A percentile compares a stretch with the other conserved stretches of the same genome.
These are phyloP conservation scores for Phenganax marumi DNA, from an alignment of 92 coral and sea anemone genomes.

Conservation along the genomic window DNA sequence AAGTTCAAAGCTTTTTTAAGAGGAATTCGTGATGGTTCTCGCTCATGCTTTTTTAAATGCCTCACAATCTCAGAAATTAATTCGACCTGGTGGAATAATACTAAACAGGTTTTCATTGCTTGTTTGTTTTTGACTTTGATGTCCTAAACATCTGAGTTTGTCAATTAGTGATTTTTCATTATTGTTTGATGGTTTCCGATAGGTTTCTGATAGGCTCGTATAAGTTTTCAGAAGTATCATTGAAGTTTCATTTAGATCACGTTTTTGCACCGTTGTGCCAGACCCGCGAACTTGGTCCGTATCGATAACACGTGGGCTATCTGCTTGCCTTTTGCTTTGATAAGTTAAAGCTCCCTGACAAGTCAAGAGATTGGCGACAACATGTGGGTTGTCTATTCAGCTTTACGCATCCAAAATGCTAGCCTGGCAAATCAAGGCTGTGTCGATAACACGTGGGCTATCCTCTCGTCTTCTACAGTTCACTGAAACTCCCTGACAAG, in stretches of 20 bases:
- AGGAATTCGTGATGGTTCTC: slow-evolving; percentile 2
- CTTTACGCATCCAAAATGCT: no score
- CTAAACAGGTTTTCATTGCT: background rate
- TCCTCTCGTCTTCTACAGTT: no score
- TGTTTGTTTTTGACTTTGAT: background rate
- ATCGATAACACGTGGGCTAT: background rate
- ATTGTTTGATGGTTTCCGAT: background rate
- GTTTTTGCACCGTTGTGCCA: background rate
- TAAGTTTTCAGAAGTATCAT: background rate
- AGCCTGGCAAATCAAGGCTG: no score
- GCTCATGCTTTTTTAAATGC: background rate
- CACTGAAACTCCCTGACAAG: no score
- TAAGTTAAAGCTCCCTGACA: no score
- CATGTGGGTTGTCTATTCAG: background rate
- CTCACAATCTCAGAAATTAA: background rate
- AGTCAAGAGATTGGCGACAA: no score
- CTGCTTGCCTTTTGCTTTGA: no score
- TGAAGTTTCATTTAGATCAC: background rate
- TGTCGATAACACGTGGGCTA: no score
- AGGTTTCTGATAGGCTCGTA: background rate
- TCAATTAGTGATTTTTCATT: background rate
- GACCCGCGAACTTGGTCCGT: background rate
- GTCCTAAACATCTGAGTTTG: background rate
- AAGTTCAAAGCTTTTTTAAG: background rate
- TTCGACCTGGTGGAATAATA: background rate